These are phyloP conservation scores for Cirrhinus molitorella DNA, from an alignment of 2,797 vertebrate species.

Conservation along the genomic window DNA sequence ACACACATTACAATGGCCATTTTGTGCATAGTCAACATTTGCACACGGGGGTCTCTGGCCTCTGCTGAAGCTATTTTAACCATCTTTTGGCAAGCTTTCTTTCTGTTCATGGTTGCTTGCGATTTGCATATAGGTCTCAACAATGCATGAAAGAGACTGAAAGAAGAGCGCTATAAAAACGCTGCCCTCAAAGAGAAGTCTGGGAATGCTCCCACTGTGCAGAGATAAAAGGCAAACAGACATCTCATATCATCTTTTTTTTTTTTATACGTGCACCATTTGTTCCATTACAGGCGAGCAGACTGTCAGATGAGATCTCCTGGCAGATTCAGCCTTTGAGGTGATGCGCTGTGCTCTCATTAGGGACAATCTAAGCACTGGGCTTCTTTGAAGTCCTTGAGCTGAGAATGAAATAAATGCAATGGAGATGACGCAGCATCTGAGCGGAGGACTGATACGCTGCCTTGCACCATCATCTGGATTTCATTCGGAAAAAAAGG, in stretches of 20 bases:
- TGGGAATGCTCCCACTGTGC: conserved; percentile 46
- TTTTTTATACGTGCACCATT: conserved; percentile 56
- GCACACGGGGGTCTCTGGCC: background rate
- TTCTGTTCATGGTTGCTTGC: conserved; percentile 23
- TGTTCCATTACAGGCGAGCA: conserved; percentile 60
- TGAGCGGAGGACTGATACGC: conserved; percentile 34
- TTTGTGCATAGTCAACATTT: background rate
- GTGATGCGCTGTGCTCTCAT: conserved; percentile 58
- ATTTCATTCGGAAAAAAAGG: conserved; percentile 50
- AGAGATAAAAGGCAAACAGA: conserved; percentile 54
- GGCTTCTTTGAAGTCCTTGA: conserved; percentile 63
- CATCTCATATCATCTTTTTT: conserved; percentile 38
- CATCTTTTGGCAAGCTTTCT: background rate
- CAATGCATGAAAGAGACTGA: background rate
- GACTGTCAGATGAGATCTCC: conserved; percentile 66
- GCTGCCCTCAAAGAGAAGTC: conserved; percentile 38
- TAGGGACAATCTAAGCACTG: conserved; percentile 51
- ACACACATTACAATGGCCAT: background rate
- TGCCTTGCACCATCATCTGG: conserved; percentile 28
- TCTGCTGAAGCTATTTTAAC: conserved; percentile 26
- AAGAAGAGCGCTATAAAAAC: conserved; percentile 17
- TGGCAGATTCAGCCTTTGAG: conserved; percentile 60
- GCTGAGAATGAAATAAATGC: conserved; percentile 27
- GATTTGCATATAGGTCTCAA: conserved; percentile 28
- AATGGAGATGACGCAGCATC: conserved; percentile 18